phyloP scores from a whole-genome alignment of 2,113 vertebrate species.

The Turdus rufiventris region DNA sequence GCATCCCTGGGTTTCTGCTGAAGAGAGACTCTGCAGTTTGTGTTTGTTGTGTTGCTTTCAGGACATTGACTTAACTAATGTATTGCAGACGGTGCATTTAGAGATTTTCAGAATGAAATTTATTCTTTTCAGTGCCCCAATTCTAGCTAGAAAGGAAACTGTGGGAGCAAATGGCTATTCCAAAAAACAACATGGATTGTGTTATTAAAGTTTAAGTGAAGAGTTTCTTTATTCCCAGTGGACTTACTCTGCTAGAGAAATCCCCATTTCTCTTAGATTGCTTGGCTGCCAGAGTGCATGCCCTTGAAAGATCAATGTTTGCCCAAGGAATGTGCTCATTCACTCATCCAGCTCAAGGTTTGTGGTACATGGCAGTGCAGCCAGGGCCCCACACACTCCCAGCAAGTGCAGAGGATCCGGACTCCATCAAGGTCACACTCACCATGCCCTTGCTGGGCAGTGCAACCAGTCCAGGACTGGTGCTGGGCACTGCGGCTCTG shows the following conservation, averaged over 20 bases:
- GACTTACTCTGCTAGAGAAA: neutral
- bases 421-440: neutral
- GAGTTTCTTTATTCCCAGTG: neutral
- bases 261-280: neutral
- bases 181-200: neutral
- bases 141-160: neutral
- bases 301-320: neutral
- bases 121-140: neutral
- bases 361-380: accelerated
- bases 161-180: neutral
- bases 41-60: neutral
- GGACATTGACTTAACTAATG: neutral
- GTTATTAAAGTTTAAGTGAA: neutral
- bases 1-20: neutral
- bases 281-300: neutral
- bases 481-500: accelerated
- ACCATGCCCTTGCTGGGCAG: accelerated
- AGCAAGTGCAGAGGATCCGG: neutral
- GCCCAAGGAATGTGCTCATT: neutral
- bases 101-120: neutral
- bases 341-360: accelerated
- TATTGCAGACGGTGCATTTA: neutral
- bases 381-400: neutral
- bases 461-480: neutral
- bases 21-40: neutral